Conservation (phyloP, 2,797 vertebrate species). For the Amphiprion clarkii region DNA sequence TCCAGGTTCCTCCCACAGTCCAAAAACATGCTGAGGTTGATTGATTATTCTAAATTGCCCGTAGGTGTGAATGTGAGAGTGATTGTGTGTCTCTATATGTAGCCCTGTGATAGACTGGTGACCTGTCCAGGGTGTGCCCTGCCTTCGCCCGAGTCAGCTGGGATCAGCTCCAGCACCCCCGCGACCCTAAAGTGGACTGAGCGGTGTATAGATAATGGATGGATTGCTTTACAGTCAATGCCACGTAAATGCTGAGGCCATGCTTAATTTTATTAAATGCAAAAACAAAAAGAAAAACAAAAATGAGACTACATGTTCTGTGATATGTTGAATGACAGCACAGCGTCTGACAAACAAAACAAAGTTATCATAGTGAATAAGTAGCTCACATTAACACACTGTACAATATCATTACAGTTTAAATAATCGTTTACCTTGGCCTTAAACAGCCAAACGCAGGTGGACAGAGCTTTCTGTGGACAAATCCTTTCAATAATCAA, state of each 20-base stretch:
- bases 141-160: no score
- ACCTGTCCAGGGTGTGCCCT: no score
- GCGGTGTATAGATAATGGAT: no score
- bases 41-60: no score
- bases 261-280: constrained; percentile 87
- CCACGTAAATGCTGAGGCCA: constrained; percentile 76
- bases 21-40: no score
- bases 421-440: constrained; percentile 82
- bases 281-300: constrained; percentile 62
- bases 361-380: constrained; percentile 84
- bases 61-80: no score
- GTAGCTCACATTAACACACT: constrained; percentile 85
- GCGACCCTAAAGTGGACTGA: no score
- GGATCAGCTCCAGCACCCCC: no score
- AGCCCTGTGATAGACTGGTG: no score
- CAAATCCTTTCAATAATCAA: constrained; percentile 37
- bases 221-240: neutral
- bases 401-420: constrained; percentile 85
- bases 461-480: constrained; percentile 80
- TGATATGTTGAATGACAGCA: constrained; percentile 87
- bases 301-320: constrained; percentile 78
- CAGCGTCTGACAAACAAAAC: constrained; percentile 85
- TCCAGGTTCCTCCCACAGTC: no score
- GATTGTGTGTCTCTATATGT: no score
- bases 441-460: constrained; percentile 87